phyloP scores from a whole-genome alignment of 2,113 vertebrate genomes.

The Mesitornis unicolor region DNA sequence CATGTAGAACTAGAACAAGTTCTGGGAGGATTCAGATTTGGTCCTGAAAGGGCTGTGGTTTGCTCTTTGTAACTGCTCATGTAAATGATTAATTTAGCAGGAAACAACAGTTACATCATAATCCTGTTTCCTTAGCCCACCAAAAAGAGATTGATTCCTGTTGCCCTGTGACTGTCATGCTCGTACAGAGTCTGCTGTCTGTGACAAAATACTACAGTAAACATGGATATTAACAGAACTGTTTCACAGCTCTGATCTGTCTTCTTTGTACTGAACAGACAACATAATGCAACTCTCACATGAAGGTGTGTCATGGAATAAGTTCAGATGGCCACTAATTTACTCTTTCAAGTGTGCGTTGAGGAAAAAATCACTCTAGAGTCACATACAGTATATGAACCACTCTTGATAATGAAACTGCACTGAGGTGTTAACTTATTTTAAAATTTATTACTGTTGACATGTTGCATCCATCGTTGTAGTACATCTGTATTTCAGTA shows the following conservation, averaged over 20 bases:
- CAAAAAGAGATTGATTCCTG: background rate
- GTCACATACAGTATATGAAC: constrained; percentile 46
- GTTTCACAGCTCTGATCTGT: background rate
- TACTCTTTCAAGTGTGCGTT: constrained; percentile 22
- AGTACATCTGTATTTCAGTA: constrained; percentile 59
- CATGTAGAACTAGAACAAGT: background rate
- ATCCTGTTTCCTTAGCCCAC: background rate
- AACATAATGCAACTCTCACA: background rate
- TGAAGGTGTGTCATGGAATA: constrained; percentile 33
- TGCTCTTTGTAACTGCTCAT: background rate
- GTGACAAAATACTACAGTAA: background rate
- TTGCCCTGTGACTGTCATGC: background rate
- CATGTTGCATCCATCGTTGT: constrained; percentile 61
- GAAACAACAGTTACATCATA: background rate
- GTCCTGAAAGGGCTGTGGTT: background rate
- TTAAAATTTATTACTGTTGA: constrained; percentile 11
- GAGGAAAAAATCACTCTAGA: constrained; percentile 51
- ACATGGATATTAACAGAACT: background rate
- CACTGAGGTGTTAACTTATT: constrained; percentile 59
- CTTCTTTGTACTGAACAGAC: constrained; percentile 32
- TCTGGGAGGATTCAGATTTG: constrained; percentile 24
- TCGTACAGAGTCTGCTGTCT: background rate
- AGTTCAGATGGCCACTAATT: constrained; percentile 11
- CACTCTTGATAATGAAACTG: constrained; percentile 67
- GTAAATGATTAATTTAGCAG: background rate